Percentiles rank a stretch among this genome's conserved stretches.
Conservation (phyloP, 2,888 invertebrate genomes). For the Pollenia griseotomentosa region DNA sequence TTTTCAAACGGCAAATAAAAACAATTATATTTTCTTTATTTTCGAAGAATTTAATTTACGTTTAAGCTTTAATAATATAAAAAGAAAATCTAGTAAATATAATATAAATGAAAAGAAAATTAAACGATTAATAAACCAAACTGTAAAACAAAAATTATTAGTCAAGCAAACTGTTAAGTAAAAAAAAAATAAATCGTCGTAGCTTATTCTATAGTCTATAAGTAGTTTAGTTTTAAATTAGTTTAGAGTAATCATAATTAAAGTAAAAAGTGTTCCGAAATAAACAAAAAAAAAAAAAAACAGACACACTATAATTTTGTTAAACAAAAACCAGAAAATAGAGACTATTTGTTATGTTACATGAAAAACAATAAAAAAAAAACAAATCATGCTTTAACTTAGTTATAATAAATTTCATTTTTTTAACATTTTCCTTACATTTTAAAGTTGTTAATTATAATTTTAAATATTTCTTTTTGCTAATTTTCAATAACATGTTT, state of each 20-base stretch:
- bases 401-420: conserved; percentile 31
- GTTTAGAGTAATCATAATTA: conserved; percentile 16
- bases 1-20: conserved; percentile 10
- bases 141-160: conserved; percentile 52
- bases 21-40: conserved; percentile 65
- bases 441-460: conserved; percentile 18
- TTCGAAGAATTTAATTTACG: conserved; percentile 69
- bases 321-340: conserved; percentile 50
- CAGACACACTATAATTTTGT: conserved; percentile 37
- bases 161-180: conserved; percentile 44
- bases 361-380: conserved; percentile 49
- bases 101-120: conserved; percentile 29
- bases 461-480: conserved; percentile 8
- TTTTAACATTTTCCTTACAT: conserved; percentile 21
- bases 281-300: too few relatives aligned
- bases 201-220: conserved; percentile 52
- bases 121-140: conserved; percentile 37
- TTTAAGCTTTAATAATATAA: conserved; percentile 67
- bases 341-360: conserved; percentile 69
- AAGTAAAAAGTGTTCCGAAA: conserved; percentile 17
- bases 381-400: conserved; percentile 65
- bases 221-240: conserved; percentile 71
- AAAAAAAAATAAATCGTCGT: conserved; percentile 10
- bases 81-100: conserved; percentile 27
- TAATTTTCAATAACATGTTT: conserved; percentile 48